Conservation (phyloP, 2,888 invertebrate species). For the Nephrotoma guestfalica region DNA sequence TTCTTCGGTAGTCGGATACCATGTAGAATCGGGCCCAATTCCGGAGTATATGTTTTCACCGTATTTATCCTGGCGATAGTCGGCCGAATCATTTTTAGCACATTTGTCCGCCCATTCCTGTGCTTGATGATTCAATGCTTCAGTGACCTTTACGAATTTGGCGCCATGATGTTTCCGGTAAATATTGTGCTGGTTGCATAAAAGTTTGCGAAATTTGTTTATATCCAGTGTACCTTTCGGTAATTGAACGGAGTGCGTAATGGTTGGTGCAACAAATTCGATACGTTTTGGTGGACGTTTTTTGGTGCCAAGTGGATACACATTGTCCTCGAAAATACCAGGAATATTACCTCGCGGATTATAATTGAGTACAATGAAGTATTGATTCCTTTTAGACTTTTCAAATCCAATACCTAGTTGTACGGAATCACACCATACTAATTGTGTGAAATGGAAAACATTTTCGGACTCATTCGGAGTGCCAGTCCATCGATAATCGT, state of each 20-base stretch:
- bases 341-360: background rate
- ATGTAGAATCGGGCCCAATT: background rate
- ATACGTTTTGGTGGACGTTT: background rate
- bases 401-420: background rate
- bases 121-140: background rate
- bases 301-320: background rate
- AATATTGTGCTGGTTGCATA: background rate
- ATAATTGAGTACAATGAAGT: background rate
- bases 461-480: background rate
- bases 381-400: background rate
- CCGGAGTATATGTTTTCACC: conserved; percentile 1
- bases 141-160: background rate
- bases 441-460: background rate
- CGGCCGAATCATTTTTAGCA: background rate
- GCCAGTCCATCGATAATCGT: background rate
- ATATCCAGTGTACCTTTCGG: background rate
- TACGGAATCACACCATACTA: background rate
- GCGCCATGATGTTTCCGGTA: background rate
- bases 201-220: background rate
- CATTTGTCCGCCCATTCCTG: conserved; percentile 1
- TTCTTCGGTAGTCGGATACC: background rate
- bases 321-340: background rate
- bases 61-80: background rate
- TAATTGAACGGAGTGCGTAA: background rate
- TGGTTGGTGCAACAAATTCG: background rate